Evolutionary conservation across 2,888 invertebrate species (phyloP), one percentile per base, ranked within the genome.

Genomic region (Tiphia femorata): DNA sequence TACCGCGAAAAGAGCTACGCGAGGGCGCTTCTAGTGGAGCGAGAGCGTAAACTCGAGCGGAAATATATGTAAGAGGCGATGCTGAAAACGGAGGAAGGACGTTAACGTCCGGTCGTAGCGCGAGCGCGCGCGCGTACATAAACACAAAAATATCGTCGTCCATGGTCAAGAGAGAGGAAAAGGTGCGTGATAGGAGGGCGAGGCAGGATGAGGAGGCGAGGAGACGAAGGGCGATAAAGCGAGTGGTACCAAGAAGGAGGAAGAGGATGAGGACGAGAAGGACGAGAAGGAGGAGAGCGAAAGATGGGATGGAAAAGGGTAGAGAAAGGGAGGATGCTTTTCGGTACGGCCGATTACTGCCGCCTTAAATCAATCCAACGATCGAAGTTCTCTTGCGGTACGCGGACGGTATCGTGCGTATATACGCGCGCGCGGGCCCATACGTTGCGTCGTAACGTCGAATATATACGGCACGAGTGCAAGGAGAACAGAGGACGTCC

Each of bases 291-390:
- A n/a, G n/a, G n/a, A n/a, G n/a, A n/a, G n/a, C n/a, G n/a, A n/a
- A n/a, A n/a, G n/a, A n/a, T n/a, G n/a, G n/a, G n/a, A n/a, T n/a
- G n/a, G n/a, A n/a, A n/a, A n/a, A n/a, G n/a, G n/a, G n/a, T n/a
- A n/a, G n/a, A n/a, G n/a, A 12, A 29, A n/a, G 30, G 27, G 42
- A 46, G 61, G 58, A n/a, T n/a, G n/a, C 53, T 66, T 75, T 73
- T 68, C 68, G 64, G 66, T n/a, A 43, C 52, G 50, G 37, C 58
- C 66, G 74, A 75, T 75, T 75, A 71, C 63, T 58, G 50, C 65
- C 40, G 65, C 25, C 59, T 66, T 74, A 74, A 75, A 76, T 74
- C 75, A 74, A 76, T 73, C 72, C 58, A 69, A 70, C 65, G 65
- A 61, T 67, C 54, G 53, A 61, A 61, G 49, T 60, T 60, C 48